Evolutionary conservation across 2,888 invertebrate species (phyloP), one percentile per base, ranked within the genome.

Genomic region (Gonocerus acuteangulatus): DNA sequence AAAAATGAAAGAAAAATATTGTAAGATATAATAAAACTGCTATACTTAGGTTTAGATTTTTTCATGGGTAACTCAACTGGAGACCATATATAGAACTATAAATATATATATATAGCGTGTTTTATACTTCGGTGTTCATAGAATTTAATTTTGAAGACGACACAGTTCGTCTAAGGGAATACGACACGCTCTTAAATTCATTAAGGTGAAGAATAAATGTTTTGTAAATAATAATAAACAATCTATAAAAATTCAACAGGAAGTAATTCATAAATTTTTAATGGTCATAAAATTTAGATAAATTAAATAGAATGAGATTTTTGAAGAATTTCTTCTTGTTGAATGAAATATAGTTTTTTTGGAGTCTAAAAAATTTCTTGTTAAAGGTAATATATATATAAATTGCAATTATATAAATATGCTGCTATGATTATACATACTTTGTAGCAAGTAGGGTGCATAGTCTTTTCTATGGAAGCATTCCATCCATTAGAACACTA

Each of bases 401-500:
- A 27, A 27, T 27, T 27, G 27, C 4, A 27, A 27, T 27, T 27
- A 27, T 27, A 15, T 39, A n/a, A n/a, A 13, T 39, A 39, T 39
- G 39, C 39, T 39, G n/a, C 39, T 39, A 44, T 47, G 42, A 45
- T 56, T 44, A 42, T 18, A 23, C 19, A 27, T 23, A 57, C 19
- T 32, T 44, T 57, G 57, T 57, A 47, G 44, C 22, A 27, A 27
- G 19, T 57, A 47, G 19, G 45, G n/a, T 23, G 57, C 47, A 45
- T 49, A 49, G 49, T n/a, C 22, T 47, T 57, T 57, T 57, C 23
- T 47, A 27, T 45, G 45, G 44, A 23, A 32, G 42, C 44, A 57
- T 22, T 57, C 57, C 57, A 57, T 57, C 57, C 57, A 57, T 2
- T 47, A 57, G 45, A 19, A 21, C n/a, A 11, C 16, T 44, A 57